phyloP scores from a whole-genome alignment of 2,113 vertebrate genomes.

The Myrmophylax atrothorax region DNA sequence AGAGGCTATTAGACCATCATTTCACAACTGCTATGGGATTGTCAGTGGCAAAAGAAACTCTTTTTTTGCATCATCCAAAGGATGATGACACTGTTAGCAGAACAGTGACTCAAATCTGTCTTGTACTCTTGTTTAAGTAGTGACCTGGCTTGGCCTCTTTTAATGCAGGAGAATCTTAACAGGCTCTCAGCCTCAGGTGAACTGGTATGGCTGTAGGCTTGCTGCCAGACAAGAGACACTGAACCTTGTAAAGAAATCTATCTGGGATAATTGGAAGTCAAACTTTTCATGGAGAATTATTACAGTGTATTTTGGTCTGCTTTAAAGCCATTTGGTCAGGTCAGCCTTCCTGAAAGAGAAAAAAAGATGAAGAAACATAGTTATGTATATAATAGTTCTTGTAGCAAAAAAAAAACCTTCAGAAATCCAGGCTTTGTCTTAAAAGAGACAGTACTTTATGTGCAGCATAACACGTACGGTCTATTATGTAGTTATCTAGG shows the following conservation, averaged over 20 bases:
- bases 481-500: not conserved
- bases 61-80: not conserved
- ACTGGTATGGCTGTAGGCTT: not conserved
- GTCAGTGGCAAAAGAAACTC: not conserved
- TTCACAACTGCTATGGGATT: not conserved
- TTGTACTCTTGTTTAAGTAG: conserved; percentile 9
- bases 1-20: not conserved
- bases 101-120: not conserved
- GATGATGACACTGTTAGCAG: not conserved
- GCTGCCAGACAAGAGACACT: not conserved
- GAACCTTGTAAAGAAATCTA: not conserved
- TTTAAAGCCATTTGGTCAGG: not conserved
- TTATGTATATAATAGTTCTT: not conserved
- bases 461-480: not conserved
- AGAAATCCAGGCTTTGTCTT: not conserved
- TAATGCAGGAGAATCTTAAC: not conserved
- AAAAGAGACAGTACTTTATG: not conserved
- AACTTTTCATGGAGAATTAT: not conserved
- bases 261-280: not conserved
- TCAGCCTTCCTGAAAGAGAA: not conserved
- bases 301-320: accelerated
- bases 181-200: not conserved
- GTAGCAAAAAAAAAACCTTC: not conserved
- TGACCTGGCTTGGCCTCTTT: not conserved
- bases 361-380: not conserved